Conservation (phyloP, 2,888 invertebrate species). For the Synanthedon myopaeformis region DNA sequence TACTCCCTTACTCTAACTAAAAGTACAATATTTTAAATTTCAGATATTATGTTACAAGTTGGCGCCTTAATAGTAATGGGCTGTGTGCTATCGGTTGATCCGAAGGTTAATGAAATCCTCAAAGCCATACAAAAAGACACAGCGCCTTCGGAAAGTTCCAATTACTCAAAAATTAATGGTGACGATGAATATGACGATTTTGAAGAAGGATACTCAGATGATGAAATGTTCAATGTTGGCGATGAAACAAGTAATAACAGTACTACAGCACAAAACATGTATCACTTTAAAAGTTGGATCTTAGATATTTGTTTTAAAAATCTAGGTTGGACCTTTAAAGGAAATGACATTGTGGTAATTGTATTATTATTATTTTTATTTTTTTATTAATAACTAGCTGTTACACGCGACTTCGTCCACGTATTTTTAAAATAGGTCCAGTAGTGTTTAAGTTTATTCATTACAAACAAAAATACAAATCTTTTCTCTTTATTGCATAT, state of each 20-base stretch:
- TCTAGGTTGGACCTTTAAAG: conserved; percentile 54
- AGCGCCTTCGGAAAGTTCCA: conserved; percentile 13
- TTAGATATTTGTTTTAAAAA: conserved; percentile 73
- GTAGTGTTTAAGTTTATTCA: no score
- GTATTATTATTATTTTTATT: conserved; percentile 10
- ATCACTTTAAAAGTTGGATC: conserved; percentile 69
- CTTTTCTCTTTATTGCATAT: background rate
- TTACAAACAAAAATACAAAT: no score
- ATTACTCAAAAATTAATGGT: conserved; percentile 6
- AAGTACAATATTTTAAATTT: background rate
- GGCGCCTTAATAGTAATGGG: conserved; percentile 80
- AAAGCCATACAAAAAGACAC: conserved; percentile 64
- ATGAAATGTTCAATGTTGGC: conserved; percentile 40
- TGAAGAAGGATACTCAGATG: conserved; percentile 60
- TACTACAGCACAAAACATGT: conserved; percentile 27
- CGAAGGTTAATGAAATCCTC: conserved; percentile 73
- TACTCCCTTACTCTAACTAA: background rate
- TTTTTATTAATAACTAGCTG: background rate
- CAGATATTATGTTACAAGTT: conserved; percentile 79
- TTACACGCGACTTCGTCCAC: no score
- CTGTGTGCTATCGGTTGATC: conserved; percentile 75
- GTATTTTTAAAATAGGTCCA: no score
- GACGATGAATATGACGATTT: conserved; percentile 49
- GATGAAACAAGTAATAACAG: conserved; percentile 9
- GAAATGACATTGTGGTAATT: conserved; percentile 33